Base-by-base conservation (phyloP, 1,140 invertebrate species). In the Manduca sexta region DNA sequence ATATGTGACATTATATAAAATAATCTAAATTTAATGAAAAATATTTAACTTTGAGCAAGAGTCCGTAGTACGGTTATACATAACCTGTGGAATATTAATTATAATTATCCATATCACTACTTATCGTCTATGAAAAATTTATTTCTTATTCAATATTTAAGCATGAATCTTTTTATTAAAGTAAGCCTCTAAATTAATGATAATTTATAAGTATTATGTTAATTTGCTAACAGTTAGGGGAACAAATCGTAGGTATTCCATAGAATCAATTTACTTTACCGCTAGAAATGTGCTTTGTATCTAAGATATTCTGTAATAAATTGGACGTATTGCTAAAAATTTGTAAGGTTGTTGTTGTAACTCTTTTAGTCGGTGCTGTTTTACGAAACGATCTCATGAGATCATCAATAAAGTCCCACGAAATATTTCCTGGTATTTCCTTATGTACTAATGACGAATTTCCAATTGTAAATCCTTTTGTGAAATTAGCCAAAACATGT, bases 341-440 rank as follows among this genome's bases (percentile, higher is more conserved):
- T 18, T 14, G 8, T 52, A 14, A 62, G 10, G 0, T 40, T 7
- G 17, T 18, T 16, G 7, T 0, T 16, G 7, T 40, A 16, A 15
- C 4, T 16, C 4, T 18, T 12, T 8, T 35, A n/a, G 16, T 2
- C 7, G 6, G 8, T 5, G 16, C 16, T 14, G 43, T 60, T 34
- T 43, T 44, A 34, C 52, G 60, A 13, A 58, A 35, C 14, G 42
- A 56, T 30, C 56, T 54, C 16, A 70, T 53, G 6, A 67, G 41
- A 10, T 57, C 37, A 6, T 64, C 43, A 33, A 69, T 47, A 14
- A 56, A 11, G 16, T 52, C 47, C 51, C 52, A 59, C 0, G 60
- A 44, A 11, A 43, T 2, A 30, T n/a, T 43, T 0, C 8, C 63
- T 48, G 41, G 8, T 26, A 0, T 26, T 26, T 26, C 8, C 21